phyloP scores from a whole-genome alignment of 2,888 invertebrate species.

The Pheosia tremula region DNA sequence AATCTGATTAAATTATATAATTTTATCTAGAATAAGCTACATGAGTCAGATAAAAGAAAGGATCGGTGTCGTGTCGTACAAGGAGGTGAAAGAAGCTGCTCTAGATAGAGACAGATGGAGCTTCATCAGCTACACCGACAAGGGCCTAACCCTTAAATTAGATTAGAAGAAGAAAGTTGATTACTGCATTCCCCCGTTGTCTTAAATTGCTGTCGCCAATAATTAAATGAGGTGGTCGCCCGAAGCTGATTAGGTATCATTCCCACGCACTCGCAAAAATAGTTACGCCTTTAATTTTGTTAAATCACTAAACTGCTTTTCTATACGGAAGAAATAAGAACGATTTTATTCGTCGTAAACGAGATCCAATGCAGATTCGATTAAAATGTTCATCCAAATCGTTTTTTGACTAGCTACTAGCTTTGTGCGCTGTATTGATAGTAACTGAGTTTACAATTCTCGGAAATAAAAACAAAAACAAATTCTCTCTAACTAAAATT shows the following conservation, averaged over 20 bases:
- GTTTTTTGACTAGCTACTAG: background rate
- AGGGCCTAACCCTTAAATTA: too few species aligned
- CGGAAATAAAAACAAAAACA: too few species aligned
- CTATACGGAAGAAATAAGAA: conserved; percentile 36
- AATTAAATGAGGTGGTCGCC: conserved; percentile 48
- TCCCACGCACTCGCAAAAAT: conserved; percentile 36
- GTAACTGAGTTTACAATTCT: too few species aligned
- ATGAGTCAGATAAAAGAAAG: too few species aligned
- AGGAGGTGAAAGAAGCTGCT: too few species aligned
- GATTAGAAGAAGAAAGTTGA: too few species aligned
- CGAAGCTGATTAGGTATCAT: conserved; percentile 45
- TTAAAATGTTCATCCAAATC: conserved; percentile 32
- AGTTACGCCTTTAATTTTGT: conserved; percentile 37
- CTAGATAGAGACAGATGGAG: too few species aligned
- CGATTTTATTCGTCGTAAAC: conserved; percentile 38
- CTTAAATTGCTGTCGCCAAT: conserved; percentile 55
- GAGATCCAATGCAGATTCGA: conserved; percentile 38
- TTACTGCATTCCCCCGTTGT: conserved; percentile 53
- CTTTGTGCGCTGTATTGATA: background rate
- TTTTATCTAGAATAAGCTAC: too few species aligned
- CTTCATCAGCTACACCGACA: too few species aligned
- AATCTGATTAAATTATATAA: background rate
- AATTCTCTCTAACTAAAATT: too few species aligned
- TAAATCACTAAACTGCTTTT: conserved; percentile 16
- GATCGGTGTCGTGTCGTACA: too few species aligned